Evolutionary conservation across 2,888 invertebrate species (phyloP).

Genomic region (Tricholauxania praeusta): DNA sequence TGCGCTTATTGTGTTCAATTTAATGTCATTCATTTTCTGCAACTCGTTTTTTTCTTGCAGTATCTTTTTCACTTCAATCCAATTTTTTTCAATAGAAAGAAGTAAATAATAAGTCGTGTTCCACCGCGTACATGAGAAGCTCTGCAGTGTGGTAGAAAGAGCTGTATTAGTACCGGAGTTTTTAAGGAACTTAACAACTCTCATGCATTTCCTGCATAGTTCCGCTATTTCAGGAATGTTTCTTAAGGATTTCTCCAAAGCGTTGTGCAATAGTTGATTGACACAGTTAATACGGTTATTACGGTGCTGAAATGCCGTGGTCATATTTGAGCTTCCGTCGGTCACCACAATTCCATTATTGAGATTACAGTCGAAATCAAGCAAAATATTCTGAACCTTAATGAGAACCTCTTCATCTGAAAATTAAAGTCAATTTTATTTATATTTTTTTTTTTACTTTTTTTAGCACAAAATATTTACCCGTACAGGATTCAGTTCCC

Average conservation of each 20-base stretch:
- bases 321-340: conserved; percentile 39
- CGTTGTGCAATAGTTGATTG: conserved; percentile 39
- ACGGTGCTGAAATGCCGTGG: conserved; percentile 31
- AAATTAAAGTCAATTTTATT: conserved; percentile 15
- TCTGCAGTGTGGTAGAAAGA: conserved; percentile 30
- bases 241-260: conserved; percentile 37
- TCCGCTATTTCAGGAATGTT: conserved; percentile 33
- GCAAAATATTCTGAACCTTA: conserved; percentile 35
- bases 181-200: conserved; percentile 39
- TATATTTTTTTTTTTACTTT: neutral
- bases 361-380: conserved; percentile 35
- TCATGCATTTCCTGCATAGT: conserved; percentile 28
- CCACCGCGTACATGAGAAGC: conserved; percentile 39
- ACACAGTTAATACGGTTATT: conserved; percentile 40
- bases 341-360: conserved; percentile 40
- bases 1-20: conserved; percentile 32
- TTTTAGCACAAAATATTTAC: conserved; percentile 15
- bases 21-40: conserved; percentile 34
- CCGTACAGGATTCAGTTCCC: conserved; percentile 37
- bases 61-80: conserved; percentile 31
- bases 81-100: conserved; percentile 35
- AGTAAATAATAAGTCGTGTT: conserved; percentile 37
- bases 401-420: conserved; percentile 38
- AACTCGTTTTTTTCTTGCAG: conserved; percentile 34
- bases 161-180: conserved; percentile 32